Evolutionary conservation across 1,140 invertebrate species (phyloP), one percentile per base, ranked within the genome.

Genomic region (Drosophila grimshawi): DNA sequence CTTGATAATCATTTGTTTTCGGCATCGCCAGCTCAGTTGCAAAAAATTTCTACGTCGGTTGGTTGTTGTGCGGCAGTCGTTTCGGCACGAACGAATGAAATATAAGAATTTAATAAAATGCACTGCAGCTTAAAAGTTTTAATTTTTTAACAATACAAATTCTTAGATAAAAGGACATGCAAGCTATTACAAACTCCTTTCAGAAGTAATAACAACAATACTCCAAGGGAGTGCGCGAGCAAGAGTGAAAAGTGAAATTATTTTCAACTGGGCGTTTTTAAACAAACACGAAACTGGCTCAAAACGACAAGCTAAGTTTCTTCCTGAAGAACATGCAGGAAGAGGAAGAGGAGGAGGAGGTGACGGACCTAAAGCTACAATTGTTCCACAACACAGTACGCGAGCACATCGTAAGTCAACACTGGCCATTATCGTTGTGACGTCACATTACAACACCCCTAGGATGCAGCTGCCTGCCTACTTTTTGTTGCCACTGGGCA

Each of bases 311-410:
- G 51, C 43, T 78, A 49, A 67, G 75, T 41, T 73, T 82, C 39
- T 88, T 89, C 45, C 56, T 85, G 3, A 81, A 60, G 76, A 83
- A 77, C 70, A 92, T 92, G 88, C 85, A 91, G 3, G 90, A 92
- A 3, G 94, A 94, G 68, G 94, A 94, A 67, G 94, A 94, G 53
- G 81, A 92, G 66, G 96, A 96, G 91, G 94, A 95, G 92, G 94
- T 95, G 53, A 94, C 95, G 59, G 96, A 97, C 93, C 93, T 96
- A 75, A 94, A 96, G 81, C 96, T 97, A 92, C 96, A 97, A 93
- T 94, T 97, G 92, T 98, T 98, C 93, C 97, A 98, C 93, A 98
- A 98, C 92, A 98, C 97, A 90, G 96, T 98, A 65, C 94, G 97
- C 74, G 97, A 98, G 93, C 97, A 98, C 93, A 97, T 98, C 86